Base-by-base conservation (phyloP, 1,140 invertebrate genomes). In the Probaryconus sp. region DNA sequence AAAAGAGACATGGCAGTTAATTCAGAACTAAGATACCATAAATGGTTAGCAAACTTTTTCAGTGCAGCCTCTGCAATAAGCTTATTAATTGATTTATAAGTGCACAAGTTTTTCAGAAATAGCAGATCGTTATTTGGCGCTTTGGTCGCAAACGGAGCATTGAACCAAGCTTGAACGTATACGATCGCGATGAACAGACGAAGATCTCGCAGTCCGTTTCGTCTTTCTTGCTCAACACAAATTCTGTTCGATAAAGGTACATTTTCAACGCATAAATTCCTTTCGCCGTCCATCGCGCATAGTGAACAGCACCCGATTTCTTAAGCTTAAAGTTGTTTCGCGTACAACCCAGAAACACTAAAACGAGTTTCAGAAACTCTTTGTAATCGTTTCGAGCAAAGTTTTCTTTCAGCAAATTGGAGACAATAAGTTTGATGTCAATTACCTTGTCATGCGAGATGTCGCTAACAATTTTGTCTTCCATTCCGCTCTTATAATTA, bases 91-190 rank as follows among this genome's bases (percentile, higher is more conserved):
- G 26, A 47, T 55, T 68, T 30, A 24, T 58, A 71, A 21, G 51
- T 28, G 20, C 56, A 11, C n/a, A 79, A 35, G 17, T 26, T 16
- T 63, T 70, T 70, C 1, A 69, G 7, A 26, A 74, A 60, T 20
- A 47, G 6, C n/a, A 42, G 35, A 50, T 79, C 64, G 43, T 71
- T 69, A 13, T 65, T 17, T 16, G 79, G 76, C 26, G 69, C 76
- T 21, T 33, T 18, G n/a, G 55, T 21, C 7, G 53, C 43, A 21
- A 51, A 33, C 38, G 69, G 13, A 26, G 69, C 53, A n/a, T 17
- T 35, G 43, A 78, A 79, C 75, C 69, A 81, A 5, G 75, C 33
- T 68, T 75, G 28, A 11, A 76, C 20, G 51, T 81, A 80, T n/a
- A 78, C 35, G 40, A 33, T 42, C 7, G 72, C 40, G 42, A 81